Percentiles rank a stretch among this genome's conserved stretches.
These are phyloP conservation scores for Darevskia mixta DNA, from an alignment of 2,797 vertebrate species.

Conservation along the genomic window DNA sequence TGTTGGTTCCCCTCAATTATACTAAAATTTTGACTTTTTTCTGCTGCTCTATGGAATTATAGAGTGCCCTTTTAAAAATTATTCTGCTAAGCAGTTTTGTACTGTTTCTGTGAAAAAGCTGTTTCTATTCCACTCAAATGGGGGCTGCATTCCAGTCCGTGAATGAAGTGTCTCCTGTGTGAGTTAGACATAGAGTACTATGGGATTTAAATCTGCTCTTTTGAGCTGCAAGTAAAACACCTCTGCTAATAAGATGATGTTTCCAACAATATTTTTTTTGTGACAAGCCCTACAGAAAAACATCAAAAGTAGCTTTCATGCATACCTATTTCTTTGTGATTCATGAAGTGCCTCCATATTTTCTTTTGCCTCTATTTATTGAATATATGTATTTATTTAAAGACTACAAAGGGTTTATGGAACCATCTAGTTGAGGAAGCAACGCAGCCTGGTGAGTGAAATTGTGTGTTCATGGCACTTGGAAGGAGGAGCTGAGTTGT, in stretches of 20 bases:
- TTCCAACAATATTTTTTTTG: neutral
- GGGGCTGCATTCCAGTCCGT: neutral
- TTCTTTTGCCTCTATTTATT: slow-evolving; percentile 23
- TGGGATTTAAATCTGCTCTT: rapidly evolving
- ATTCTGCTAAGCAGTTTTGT: slow-evolving; percentile 18
- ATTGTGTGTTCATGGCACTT: neutral
- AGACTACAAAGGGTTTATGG: slow-evolving; percentile 15
- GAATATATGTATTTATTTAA: slow-evolving; percentile 28
- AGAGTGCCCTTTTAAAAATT: slow-evolving; percentile 1
- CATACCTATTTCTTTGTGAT: neutral
- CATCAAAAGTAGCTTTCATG: slow-evolving; percentile 39
- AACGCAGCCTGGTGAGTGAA: slow-evolving; percentile 20
- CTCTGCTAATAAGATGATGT: neutral
- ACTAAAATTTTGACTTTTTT: neutral
- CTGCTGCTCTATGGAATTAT: neutral
- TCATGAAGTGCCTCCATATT: neutral
- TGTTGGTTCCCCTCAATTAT: neutral
- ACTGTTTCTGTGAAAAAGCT: neutral
- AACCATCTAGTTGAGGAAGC: neutral
- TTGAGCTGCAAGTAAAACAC: neutral
- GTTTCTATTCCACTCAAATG: rapidly evolving
- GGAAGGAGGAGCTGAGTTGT: neutral
- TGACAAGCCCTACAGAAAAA: slow-evolving; percentile 45
- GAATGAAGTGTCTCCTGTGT: rapidly evolving
- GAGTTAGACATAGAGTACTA: neutral